Base-by-base conservation (phyloP, 2,797 vertebrate genomes). In the Eremophila alpestris region DNA sequence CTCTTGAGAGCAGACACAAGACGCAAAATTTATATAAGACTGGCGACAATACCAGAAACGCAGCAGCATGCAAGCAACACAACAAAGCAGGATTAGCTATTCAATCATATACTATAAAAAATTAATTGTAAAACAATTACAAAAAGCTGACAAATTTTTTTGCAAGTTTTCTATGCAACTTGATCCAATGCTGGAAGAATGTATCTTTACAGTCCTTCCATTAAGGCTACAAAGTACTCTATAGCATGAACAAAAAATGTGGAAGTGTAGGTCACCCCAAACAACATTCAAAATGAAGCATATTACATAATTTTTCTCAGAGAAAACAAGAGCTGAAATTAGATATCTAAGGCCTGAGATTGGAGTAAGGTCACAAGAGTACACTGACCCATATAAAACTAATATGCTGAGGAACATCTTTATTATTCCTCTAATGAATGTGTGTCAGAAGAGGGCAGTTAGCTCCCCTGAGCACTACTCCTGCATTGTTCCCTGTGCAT, bases 11-110 rank as follows among this genome's bases (percentile, higher is more conserved):
- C 1, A 0, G 32, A 55, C 23, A 43, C 13, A 40, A 60, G 24
- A 64, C 0, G 0, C 5, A 10, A 3, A 48, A 58, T 24, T 68
- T 71, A 8, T 7, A 8, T 34, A 49, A 48, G 20, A 49, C 7
- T 49, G 27, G 38, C 26, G 67, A 34, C 7, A 75, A 43, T 11
- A 56, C 27, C n/a, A 75, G 30, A 69, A 91, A 79, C 10, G 20
- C 27, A 87, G 13, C 27, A 91, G 30, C 32, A 40, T 10, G 7
- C 20, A 89, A 70, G 26, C 14, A 83, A 77, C 60, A 65, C 22
- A 83, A 19, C 21, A 41, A 13, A 77, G 26, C 5, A 83, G 14
- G 18, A 73, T 71, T 21, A 64, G 15, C 16, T 30, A 49, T 41
- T 81, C 29, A 32, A 27, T 74, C 65, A 86, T 3, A 69, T 16